phyloP scores from a whole-genome alignment of 2,888 invertebrate species.

The Epirrhoe tristata region DNA sequence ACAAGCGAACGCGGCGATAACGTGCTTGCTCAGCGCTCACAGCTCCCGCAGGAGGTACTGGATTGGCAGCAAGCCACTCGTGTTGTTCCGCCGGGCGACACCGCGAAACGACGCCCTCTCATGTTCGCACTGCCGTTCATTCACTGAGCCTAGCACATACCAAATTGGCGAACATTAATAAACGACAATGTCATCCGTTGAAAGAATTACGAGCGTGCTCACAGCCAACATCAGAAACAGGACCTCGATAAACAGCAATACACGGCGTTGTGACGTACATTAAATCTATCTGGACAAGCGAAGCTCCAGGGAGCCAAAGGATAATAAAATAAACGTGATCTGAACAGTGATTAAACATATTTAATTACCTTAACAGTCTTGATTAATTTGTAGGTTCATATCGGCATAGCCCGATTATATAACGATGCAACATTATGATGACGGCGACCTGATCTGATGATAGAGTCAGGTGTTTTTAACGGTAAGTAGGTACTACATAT shows the following conservation, averaged over 20 bases:
- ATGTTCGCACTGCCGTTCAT: constrained; percentile 55
- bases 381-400: constrained; percentile 34
- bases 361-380: constrained; percentile 39
- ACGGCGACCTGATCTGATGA: no score
- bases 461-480: no score
- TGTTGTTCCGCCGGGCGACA: constrained; percentile 44
- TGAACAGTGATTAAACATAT: constrained; percentile 39
- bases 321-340: constrained; percentile 37
- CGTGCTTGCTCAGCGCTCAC: constrained; percentile 32
- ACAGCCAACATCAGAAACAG: constrained; percentile 38
- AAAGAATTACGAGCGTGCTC: constrained; percentile 52
- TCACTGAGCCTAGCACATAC: constrained; percentile 50
- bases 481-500: no score
- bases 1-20: constrained; percentile 58
- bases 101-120: constrained; percentile 36
- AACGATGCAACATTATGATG: constrained; percentile 32
- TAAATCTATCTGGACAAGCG: constrained; percentile 39
- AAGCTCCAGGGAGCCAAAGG: constrained; percentile 36
- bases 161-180: constrained; percentile 55
- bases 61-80: constrained; percentile 71
- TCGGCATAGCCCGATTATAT: constrained; percentile 44
- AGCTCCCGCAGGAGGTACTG: constrained; percentile 55
- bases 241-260: constrained; percentile 36
- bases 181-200: constrained; percentile 50
- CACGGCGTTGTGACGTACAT: constrained; percentile 37